A percentile compares a stretch with the other conserved stretches of the same genome.
These are phyloP conservation scores for Leptinotarsa peninsularis DNA, from an alignment of 2,888 invertebrate species.

Conservation along the genomic window DNA sequence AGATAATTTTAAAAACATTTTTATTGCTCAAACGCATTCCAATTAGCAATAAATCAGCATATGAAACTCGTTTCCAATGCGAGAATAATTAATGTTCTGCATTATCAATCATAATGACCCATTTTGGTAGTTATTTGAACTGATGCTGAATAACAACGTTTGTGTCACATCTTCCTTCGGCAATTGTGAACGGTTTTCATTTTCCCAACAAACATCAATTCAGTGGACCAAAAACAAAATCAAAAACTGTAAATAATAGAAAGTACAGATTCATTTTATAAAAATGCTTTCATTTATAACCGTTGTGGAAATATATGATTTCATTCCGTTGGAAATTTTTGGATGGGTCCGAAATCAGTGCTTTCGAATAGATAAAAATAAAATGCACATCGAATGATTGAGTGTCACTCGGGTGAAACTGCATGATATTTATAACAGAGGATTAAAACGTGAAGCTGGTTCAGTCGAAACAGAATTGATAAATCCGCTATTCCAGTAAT, in stretches of 20 bases:
- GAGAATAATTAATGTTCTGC: too few species aligned
- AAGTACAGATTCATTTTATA: not conserved
- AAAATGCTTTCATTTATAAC: not conserved
- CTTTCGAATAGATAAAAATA: slow-evolving; percentile 7
- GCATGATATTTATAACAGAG: slow-evolving; percentile 13
- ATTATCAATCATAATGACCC: too few species aligned
- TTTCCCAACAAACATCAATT: too few species aligned
- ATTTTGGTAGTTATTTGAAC: too few species aligned
- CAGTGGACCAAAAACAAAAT: too few species aligned
- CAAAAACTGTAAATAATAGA: not conserved
- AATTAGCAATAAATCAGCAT: too few species aligned
- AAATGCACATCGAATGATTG: not conserved
- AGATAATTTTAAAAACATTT: too few species aligned
- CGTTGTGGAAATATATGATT: not conserved
- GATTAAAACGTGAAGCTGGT: slow-evolving; percentile 1
- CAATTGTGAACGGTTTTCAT: too few species aligned
- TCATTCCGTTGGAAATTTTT: not conserved
- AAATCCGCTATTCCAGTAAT: not conserved
- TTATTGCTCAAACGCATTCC: too few species aligned
- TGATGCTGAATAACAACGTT: too few species aligned
- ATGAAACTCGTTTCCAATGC: too few species aligned
- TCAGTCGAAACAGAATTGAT: not conserved
- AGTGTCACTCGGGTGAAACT: slow-evolving; percentile 11
- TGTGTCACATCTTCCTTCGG: too few species aligned
- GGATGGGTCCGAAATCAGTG: not conserved